These are phyloP conservation scores for Hoplostethus atlanticus DNA, from an alignment of 2,797 vertebrate genomes.

Conservation along the genomic window DNA sequence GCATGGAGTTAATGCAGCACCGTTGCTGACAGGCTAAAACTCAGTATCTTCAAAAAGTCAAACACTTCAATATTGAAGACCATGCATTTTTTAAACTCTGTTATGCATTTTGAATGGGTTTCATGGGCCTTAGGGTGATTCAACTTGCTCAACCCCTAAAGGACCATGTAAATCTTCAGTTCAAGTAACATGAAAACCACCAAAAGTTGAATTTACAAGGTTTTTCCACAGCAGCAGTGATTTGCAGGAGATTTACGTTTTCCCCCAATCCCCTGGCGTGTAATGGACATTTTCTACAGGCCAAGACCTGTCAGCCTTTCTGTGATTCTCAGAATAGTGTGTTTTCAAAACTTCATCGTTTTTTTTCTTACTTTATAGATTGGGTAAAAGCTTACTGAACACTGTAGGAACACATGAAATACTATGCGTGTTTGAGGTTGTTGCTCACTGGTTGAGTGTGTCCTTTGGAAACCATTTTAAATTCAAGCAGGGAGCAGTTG, in stretches of 20 bases:
- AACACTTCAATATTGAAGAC: conserved; percentile 18
- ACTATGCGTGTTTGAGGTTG: conserved; percentile 51
- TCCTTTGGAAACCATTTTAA: conserved; percentile 53
- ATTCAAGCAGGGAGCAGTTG: conserved; percentile 53
- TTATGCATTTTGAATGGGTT: conserved; percentile 3
- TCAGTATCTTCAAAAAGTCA: conserved; percentile 9
- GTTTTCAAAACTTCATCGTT: conserved; percentile 42
- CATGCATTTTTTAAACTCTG: conserved; percentile 18
- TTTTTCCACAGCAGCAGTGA: conserved; percentile 15
- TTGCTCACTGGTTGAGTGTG: conserved; percentile 85
- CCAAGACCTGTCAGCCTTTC: conserved; percentile 11
- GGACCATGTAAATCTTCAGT: background rate
- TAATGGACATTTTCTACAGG: conserved; percentile 30
- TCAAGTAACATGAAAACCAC: conserved; percentile 6
- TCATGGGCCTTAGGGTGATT: background rate
- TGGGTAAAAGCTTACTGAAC: conserved; percentile 52
- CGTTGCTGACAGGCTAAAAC: conserved; percentile 31
- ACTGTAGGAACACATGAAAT: conserved; percentile 59
- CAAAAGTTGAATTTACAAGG: background rate
- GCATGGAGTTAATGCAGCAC: conserved; percentile 48
- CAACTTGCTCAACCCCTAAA: conserved; percentile 25
- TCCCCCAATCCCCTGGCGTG: conserved; percentile 1
- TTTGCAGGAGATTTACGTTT: conserved; percentile 8
- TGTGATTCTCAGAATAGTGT: conserved; percentile 30
- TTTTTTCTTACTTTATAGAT: conserved; percentile 35